These are phyloP conservation scores for Chironomus tepperi DNA, from an alignment of 1,140 invertebrate genomes.

Conservation along the genomic window DNA sequence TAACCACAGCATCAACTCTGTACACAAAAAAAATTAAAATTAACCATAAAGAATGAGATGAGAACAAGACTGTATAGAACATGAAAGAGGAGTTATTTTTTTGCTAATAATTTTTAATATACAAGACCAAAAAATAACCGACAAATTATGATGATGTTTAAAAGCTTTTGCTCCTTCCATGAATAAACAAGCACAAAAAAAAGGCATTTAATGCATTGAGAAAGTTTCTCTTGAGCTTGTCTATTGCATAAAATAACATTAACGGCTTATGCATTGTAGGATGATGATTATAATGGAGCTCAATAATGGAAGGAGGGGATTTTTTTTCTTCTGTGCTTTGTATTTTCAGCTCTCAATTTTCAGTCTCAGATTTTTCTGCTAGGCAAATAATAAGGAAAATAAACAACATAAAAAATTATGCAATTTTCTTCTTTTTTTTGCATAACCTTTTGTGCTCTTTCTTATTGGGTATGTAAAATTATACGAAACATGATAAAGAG, in stretches of 20 bases:
- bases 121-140: not conserved
- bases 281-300: not conserved
- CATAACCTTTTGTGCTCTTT: too few relatives aligned
- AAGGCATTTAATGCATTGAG: constrained; percentile 8
- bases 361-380: not conserved
- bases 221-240: constrained; percentile 18
- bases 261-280: constrained; percentile 5
- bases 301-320: not conserved
- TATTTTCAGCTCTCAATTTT: not conserved
- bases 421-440: too few relatives aligned
- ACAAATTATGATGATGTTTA: not conserved
- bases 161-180: constrained; percentile 8
- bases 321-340: not conserved
- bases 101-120: not conserved
- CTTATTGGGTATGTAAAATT: too few relatives aligned
- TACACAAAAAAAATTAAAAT: too few relatives aligned
- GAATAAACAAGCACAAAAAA: not conserved
- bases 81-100: constrained; percentile 4
- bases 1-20: too few relatives aligned
- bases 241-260: constrained; percentile 10
- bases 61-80: too few relatives aligned
- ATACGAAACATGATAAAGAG: too few relatives aligned
- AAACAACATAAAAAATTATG: too few relatives aligned
- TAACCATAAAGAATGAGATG: too few relatives aligned
- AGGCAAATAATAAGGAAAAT: too few relatives aligned